A percentile compares a stretch with the other conserved stretches of the same genome.
Conservation (phyloP, 2,888 invertebrate species). For the Luffia ferchaultella region DNA sequence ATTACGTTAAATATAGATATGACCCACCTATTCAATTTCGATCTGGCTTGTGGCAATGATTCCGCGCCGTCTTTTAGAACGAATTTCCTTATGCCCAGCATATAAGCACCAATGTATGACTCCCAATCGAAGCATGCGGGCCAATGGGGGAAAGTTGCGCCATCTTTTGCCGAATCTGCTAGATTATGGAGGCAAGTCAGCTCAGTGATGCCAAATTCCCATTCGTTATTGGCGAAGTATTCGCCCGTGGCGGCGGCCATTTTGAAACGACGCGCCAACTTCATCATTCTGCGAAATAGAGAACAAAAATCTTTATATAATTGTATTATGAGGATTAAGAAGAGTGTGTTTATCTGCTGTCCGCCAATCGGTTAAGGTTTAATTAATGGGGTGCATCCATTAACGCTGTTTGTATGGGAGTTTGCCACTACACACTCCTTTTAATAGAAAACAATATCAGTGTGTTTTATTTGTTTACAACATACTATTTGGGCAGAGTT, state of each 20-base stretch:
- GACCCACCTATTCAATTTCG: constrained; percentile 70
- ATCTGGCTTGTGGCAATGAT: constrained; percentile 70
- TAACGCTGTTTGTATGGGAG: no score
- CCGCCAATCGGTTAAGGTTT: no score
- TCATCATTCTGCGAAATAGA: constrained; percentile 74
- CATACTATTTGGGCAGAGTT: no score
- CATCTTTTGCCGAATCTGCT: constrained; percentile 57
- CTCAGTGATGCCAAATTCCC: constrained; percentile 77
- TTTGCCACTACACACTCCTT: no score
- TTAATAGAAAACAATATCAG: no score
- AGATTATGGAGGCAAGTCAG: constrained; percentile 65
- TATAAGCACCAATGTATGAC: constrained; percentile 79
- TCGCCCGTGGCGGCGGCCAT: constrained; percentile 80
- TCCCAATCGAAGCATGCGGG: constrained; percentile 77
- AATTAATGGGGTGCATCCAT: no score
- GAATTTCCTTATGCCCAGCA: constrained; percentile 83
- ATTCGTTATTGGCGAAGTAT: constrained; percentile 87
- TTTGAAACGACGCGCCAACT: constrained; percentile 81
- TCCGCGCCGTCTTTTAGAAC: constrained; percentile 80
- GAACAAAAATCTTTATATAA: no score
- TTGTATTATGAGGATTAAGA: no score
- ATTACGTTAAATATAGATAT: not conserved
- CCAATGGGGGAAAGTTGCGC: constrained; percentile 71
- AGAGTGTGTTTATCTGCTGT: no score
- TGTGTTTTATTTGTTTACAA: no score